Evolutionary conservation across 2,797 vertebrate species (phyloP), one percentile per base, ranked within the genome.

Genomic region (Molothrus aeneus): DNA sequence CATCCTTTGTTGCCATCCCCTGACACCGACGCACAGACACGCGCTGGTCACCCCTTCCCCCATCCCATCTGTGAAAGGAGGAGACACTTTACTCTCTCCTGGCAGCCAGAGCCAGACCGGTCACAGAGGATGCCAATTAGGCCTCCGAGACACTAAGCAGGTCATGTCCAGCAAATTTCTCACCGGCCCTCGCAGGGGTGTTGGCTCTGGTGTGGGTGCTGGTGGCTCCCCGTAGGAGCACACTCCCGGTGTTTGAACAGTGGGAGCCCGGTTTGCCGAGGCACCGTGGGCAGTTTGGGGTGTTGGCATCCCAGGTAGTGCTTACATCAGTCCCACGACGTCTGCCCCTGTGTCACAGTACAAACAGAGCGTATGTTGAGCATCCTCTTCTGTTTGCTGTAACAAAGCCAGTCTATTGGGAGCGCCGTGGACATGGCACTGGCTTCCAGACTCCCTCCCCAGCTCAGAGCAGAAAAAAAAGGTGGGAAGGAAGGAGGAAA

Each of bases 1-100:
- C 91, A 92, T 93, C 91, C 93, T 96, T 95, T 95, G 95, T 96
- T 96, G 77, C 93, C 73, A 80, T 96, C 92, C 93, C 89, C 85
- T 92, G 93, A 94, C 91, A 88, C 91, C 17, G 2, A n/a, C 91
- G 77, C 45, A 11, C 87, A 96, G 91, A 88, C 92, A 88, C 11
- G 9, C 72, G 0, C 66, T 95, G 91, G 94, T 82, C 91, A 92
- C 77, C 92, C 93, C 93, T 93, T 94, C 92, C 93, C 95, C 89
- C 89, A 96, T 38, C 89, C 92, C 95, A 95, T 93, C 93, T 94
- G 93, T 91, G 95, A 86, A 17, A 86, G 81, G 72, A 95, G 85
- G 89, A 93, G 92, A 91, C 36, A 0, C 36, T 95, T 94, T 94
- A 86, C 78, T 91, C 93, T 91, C 22, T 92, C 34, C 79, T 95